Evolutionary conservation across 2,113 vertebrate genomes (phyloP), one percentile per base, ranked within the genome.

Genomic region (Stomatorhinus ivindoensis): DNA sequence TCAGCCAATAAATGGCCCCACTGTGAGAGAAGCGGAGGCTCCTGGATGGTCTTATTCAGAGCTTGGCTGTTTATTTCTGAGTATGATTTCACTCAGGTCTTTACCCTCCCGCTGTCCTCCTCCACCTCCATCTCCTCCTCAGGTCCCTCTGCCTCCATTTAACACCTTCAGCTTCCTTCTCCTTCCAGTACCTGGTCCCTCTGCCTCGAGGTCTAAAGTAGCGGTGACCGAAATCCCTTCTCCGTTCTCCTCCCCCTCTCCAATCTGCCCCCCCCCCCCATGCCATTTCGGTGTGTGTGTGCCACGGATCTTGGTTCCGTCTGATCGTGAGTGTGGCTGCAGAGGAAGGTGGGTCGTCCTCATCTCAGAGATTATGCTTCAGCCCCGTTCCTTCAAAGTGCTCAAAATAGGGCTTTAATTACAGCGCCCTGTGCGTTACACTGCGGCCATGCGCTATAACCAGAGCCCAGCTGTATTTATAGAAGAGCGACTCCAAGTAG

Each of bases 361-460:
- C 87, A 27, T 90, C 86, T 48, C 35, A 35, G 69, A 44, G 39
- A 69, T 87, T 65, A 90, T 51, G 87, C 27, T 19, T 90, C 89
- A 93, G 3, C 46, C 90, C 89, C 76, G 73, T 92, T 88, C 91
- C 94, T 95, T 95, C 94, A 96, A 96, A 96, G 94, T 89, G 47
- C 87, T 89, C 90, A 94, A 95, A 96, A 96, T 95, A 96, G 95
- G 76, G 91, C 91, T 94, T 94, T 96, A 96, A 96, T 96, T 94
- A 95, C 93, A 94, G 95, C 93, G 93, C 93, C 93, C 92, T 92
- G 94, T 94, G 92, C 92, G 94, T 90, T 92, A 93, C 91, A 90
- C 85, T 48, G 93, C 53, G 94, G 95, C 95, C 94, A 89, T 91
- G 80, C 92, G 93, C 94, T 95, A 95, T 95, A 96, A 94, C 94